Percentiles rank a stretch among this genome's conserved stretches.
Conservation (phyloP, 2,113 vertebrate genomes). For the Microcebus murinus region DNA sequence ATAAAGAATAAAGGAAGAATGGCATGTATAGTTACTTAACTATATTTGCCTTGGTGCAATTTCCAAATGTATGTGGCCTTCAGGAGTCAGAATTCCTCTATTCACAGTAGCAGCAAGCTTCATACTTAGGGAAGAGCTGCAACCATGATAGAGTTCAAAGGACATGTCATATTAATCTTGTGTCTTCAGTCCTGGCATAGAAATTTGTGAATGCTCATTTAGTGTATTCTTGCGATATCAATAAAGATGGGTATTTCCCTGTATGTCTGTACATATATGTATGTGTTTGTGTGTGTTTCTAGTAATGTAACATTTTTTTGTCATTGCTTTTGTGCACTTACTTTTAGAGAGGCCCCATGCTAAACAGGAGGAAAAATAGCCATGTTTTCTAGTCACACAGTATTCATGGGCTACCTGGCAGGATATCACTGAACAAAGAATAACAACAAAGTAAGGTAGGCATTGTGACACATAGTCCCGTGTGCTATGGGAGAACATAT, state of each 20-base stretch:
- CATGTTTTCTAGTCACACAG: neutral
- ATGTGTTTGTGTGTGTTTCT: neutral
- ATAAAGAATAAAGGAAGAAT: neutral
- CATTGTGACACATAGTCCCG: neutral
- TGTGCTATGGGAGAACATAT: neutral
- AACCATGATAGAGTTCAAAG: neutral
- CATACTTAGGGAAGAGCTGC: neutral
- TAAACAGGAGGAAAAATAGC: neutral
- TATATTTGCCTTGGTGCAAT: neutral
- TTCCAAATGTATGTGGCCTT: neutral
- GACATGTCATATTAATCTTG: neutral
- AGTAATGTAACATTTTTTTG: neutral
- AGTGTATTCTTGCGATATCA: neutral
- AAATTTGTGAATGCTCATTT: neutral
- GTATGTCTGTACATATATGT: too few relatives aligned
- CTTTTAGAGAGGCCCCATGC: neutral
- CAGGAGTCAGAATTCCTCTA: neutral
- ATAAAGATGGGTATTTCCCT: neutral
- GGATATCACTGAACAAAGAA: neutral
- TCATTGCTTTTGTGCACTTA: neutral
- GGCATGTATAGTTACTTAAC: neutral
- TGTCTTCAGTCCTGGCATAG: neutral
- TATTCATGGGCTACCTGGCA: neutral
- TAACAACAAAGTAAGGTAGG: neutral
- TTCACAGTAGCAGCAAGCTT: neutral